Conservation (phyloP, 2,888 invertebrate species). For the Sericinus montela region DNA sequence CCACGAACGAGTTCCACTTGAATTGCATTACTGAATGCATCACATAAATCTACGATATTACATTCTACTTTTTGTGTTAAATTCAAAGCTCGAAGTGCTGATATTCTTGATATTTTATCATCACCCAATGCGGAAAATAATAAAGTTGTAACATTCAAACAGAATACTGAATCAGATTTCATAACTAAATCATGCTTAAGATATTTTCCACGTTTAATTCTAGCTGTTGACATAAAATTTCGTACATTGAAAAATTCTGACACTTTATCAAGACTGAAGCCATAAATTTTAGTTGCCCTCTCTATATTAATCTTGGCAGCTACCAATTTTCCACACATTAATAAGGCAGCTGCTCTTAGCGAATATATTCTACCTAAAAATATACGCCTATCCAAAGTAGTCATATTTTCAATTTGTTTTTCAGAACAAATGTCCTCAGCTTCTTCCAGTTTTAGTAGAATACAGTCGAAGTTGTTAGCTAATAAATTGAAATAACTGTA, state of each 20-base stretch:
- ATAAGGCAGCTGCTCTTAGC: slow-evolving; percentile 48
- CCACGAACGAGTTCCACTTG: slow-evolving; percentile 64
- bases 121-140: slow-evolving; percentile 54
- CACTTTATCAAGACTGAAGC: slow-evolving; percentile 48
- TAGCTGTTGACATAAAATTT: slow-evolving; percentile 29
- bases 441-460: slow-evolving; percentile 47
- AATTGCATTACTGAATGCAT: slow-evolving; percentile 66
- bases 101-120: slow-evolving; percentile 42
- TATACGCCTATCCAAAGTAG: slow-evolving; percentile 38
- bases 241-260: slow-evolving; percentile 41
- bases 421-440: slow-evolving; percentile 47
- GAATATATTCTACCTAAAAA: slow-evolving; percentile 58
- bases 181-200: slow-evolving; percentile 37
- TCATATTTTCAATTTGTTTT: slow-evolving; percentile 28
- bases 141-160: slow-evolving; percentile 56
- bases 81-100: slow-evolving; percentile 49
- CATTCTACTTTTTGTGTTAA: slow-evolving; percentile 55
- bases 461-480: slow-evolving; percentile 42
- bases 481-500: slow-evolving; percentile 51
- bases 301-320: slow-evolving; percentile 51
- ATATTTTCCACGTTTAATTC: slow-evolving; percentile 42
- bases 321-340: slow-evolving; percentile 40
- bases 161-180: slow-evolving; percentile 56
- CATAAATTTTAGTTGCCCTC: slow-evolving; percentile 49
- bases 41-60: slow-evolving; percentile 58